Evolutionary conservation across 2,888 invertebrate genomes (phyloP), one percentile per base, ranked within the genome.

Genomic region (Dasysyrphus tricinctus): DNA sequence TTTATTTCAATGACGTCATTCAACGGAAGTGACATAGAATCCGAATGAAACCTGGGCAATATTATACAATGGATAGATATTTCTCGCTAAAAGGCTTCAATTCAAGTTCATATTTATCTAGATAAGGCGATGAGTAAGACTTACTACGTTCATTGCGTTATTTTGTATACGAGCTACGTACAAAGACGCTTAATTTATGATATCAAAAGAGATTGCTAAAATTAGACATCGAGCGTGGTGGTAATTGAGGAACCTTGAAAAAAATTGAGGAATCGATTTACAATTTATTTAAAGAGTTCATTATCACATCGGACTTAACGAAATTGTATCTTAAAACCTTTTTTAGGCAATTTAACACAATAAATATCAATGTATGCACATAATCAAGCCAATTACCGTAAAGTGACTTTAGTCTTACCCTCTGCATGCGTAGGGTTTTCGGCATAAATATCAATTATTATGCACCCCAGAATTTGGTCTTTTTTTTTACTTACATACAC

Each of bases 401-500:
- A 57, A 37, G 44, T 49, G 16, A 29, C 56, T 57, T 57, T 0
- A 8, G 39, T 54, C 67, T 39, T 44, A 81, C 82, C 86, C 78
- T 74, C 42, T 34, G 32, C 44, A 37, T 16, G 8, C 56, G 59
- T 42, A 24, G 14, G 29, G 29, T 16, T 47, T 44, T 69, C 51
- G 51, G 70, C 82, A 86, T 86, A 79, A 86, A 86, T 86, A 79
- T 86, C 82, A 82, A 86, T 86, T 82, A 79, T 76, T 75, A 86
- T 79, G 69, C 86, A 86, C 86, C 86, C 86, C 72, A 56, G 19
- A 34, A 12, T 12, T 59, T 65, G 2, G n/a, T 24, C 37, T 3
- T 34, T 37, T 37, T 37, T 67, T 14, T 44, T 14, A 14, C 3
- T 5, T 24, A 11, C 2, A 14, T 37, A 0, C 3, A 37, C 11